Conservation (phyloP, 2,113 vertebrate genomes). For the Calidris pugnax region DNA sequence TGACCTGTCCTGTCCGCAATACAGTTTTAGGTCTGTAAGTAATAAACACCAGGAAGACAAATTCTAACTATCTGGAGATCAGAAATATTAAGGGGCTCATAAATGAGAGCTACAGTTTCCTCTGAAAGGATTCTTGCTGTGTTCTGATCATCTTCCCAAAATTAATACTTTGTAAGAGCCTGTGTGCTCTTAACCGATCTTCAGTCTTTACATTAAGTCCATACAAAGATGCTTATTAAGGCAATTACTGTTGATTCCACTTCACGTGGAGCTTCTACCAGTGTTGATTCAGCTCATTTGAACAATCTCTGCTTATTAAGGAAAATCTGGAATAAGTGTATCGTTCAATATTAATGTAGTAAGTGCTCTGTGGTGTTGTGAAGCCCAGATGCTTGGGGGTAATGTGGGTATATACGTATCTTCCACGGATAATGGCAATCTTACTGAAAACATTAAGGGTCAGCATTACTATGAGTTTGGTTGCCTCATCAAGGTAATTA, state of each 20-base stretch:
- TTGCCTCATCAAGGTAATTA: background rate
- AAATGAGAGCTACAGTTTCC: background rate
- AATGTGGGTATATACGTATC: background rate
- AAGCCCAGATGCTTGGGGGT: background rate
- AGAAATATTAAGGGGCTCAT: background rate
- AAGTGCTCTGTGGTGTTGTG: background rate
- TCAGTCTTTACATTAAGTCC: background rate
- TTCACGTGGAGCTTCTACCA: background rate
- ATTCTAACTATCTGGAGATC: background rate
- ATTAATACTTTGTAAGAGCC: background rate
- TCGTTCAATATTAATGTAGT: background rate
- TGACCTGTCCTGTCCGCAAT: background rate
- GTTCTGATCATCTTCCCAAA: background rate
- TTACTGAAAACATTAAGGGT: background rate
- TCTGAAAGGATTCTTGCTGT: background rate
- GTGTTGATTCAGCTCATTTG: background rate
- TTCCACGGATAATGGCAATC: background rate
- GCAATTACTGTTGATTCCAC: background rate
- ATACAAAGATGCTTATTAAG: background rate
- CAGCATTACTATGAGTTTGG: background rate
- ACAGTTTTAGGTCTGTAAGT: background rate
- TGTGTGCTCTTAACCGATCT: background rate
- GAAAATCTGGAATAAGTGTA: background rate
- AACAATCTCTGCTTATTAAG: background rate
- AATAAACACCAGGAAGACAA: background rate